Evolutionary conservation across 2,113 vertebrate genomes (phyloP).

Genomic region (Emberiza fucata): DNA sequence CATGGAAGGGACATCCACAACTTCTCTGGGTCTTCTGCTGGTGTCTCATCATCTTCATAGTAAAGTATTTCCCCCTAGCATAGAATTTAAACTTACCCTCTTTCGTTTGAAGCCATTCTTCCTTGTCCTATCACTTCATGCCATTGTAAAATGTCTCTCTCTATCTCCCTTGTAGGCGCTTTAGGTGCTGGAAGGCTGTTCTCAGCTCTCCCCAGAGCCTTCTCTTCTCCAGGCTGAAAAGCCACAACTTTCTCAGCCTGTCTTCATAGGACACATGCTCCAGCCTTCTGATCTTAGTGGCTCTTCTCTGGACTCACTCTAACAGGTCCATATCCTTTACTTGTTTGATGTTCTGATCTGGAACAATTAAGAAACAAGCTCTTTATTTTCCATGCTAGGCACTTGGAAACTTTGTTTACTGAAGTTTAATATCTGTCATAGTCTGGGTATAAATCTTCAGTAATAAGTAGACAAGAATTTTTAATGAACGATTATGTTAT

Average conservation of each 20-base stretch:
- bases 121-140: not conserved
- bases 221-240: not conserved
- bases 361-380: not conserved
- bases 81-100: not conserved
- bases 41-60: not conserved
- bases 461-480: not conserved
- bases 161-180: not conserved
- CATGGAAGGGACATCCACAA: not conserved
- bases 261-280: not conserved
- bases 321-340: not conserved
- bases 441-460: not conserved
- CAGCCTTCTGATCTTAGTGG: not conserved
- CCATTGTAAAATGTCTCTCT: not conserved
- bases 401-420: not conserved
- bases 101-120: not conserved
- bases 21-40: not conserved
- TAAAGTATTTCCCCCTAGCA: not conserved
- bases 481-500: not conserved
- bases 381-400: not conserved
- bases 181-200: not conserved
- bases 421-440: not conserved
- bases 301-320: not conserved
- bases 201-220: not conserved
- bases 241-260: not conserved
- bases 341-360: not conserved